Conservation (phyloP, 2,797 vertebrate genomes). For the Neostethus bicornis region DNA sequence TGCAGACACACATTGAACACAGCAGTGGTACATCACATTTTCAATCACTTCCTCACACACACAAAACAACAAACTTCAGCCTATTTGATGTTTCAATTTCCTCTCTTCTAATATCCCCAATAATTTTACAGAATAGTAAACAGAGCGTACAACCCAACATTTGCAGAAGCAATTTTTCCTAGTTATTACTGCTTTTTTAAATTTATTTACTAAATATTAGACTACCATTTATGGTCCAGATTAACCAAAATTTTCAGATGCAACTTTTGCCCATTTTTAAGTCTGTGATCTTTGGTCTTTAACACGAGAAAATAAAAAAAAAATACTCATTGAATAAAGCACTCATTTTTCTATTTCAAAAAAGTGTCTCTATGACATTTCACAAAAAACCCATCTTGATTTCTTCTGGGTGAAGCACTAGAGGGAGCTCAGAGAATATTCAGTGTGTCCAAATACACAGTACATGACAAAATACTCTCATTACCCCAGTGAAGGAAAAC, state of each 20-base stretch:
- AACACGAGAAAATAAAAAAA: background rate
- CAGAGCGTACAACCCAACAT: slow-evolving; percentile 5
- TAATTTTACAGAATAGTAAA: slow-evolving; percentile 10
- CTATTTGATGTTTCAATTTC: too few species aligned
- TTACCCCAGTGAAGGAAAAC: slow-evolving; percentile 55
- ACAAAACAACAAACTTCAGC: too few species aligned
- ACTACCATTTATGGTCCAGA: background rate
- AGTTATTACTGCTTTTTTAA: slow-evolving; percentile 14
- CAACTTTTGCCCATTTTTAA: slow-evolving; percentile 5
- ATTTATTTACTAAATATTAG: slow-evolving; percentile 11
- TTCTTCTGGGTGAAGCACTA: slow-evolving; percentile 50
- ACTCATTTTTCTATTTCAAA: too few species aligned
- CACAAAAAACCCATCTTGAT: slow-evolving; percentile 5
- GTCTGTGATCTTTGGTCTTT: slow-evolving; percentile 31
- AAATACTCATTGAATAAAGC: slow-evolving; percentile 2
- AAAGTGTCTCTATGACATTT: too few species aligned
- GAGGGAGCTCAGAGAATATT: slow-evolving; percentile 62
- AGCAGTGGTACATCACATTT: too few species aligned
- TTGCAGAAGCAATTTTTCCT: background rate
- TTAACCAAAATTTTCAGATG: slow-evolving; percentile 7
- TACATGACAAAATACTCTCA: slow-evolving; percentile 36
- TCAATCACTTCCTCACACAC: too few species aligned
- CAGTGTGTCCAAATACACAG: slow-evolving; percentile 35
- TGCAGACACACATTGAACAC: too few species aligned
- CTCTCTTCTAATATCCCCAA: too few species aligned